Base-by-base conservation (phyloP, 2,888 invertebrate genomes). In the Chirona hameri region DNA sequence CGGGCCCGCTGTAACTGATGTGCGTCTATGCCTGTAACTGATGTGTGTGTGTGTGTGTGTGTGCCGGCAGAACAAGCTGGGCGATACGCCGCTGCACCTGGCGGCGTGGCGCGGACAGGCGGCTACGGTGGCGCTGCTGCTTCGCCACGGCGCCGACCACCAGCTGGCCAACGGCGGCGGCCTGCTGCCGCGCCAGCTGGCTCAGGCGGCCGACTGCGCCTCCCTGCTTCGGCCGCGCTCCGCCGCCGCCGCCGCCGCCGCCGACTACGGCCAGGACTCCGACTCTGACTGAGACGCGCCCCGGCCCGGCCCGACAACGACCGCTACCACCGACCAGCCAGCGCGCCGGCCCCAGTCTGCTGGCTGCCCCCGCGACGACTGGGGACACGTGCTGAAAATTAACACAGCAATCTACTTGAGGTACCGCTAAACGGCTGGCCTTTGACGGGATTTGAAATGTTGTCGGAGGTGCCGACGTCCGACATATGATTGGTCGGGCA, bases 71-170 rank as follows among this genome's bases (percentile, higher is more conserved):
- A 92, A 92, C 87, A 92, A 91, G 88, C 88, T 92, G 84, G 92
- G 92, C 21, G 92, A 92, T 86, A 91, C 92, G 10, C 90, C 92
- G 1, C 86, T 92, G 52, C 92, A 92, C 86, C 89, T 90, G 21
- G 92, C 92, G 72, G 89, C 91, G 2, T 90, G 90, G 88, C 91
- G 90, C 86, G 91, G 91, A n/a, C 91, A 92, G 85, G 86, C 89
- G 57, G 90, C 90, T 72, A 89, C 91, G 82, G 90, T 91, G 3
- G 87, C 89, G 85, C 84, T 91, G 81, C 87, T 92, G 82, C 85
- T 92, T 83, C 88, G 90, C 79, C 88, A 89, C 86, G 90, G 90
- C 65, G 91, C 91, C 29, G 87, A 89, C 85, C 76, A 39, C 46
- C 39, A 21, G 10, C 7, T 21, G 24, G 3, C 9, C 46, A 76